These are phyloP conservation scores for Chirona hameri DNA, from an alignment of 2,888 invertebrate species.

Conservation along the genomic window DNA sequence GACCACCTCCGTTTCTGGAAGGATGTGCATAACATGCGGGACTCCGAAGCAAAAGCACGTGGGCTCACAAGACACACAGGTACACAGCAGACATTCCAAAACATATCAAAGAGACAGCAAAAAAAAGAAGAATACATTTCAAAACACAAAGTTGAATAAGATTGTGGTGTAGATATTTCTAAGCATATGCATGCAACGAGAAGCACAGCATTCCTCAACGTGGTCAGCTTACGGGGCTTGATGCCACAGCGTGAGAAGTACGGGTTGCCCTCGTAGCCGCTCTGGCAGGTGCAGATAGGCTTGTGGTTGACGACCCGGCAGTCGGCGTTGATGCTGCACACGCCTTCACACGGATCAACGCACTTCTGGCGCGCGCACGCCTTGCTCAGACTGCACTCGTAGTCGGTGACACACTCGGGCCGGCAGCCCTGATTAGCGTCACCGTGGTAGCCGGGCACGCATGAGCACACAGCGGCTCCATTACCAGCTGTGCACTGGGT, in stretches of 20 bases:
- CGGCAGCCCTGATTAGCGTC: conserved; percentile 56
- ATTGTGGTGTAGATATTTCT: too few relatives aligned
- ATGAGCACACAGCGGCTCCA: conserved; percentile 65
- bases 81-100: conserved; percentile 3
- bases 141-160: not conserved
- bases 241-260: conserved; percentile 71
- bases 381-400: conserved; percentile 71
- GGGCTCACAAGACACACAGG: not conserved
- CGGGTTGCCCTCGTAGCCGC: conserved; percentile 85
- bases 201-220: not conserved
- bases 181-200: not conserved
- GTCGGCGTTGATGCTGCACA: conserved; percentile 51
- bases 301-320: conserved; percentile 85
- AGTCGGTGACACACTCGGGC: conserved; percentile 69
- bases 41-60: not conserved
- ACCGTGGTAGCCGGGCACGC: conserved; percentile 65
- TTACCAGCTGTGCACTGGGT: conserved; percentile 60
- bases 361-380: conserved; percentile 77
- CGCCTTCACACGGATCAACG: conserved; percentile 66
- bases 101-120: not conserved
- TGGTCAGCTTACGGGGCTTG: not conserved
- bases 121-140: not conserved
- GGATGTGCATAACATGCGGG: not conserved
- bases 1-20: conserved; percentile 22
- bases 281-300: conserved; percentile 84